Evolutionary conservation across 2,888 invertebrate species (phyloP).

Genomic region (Epistrophe grossulariae): DNA sequence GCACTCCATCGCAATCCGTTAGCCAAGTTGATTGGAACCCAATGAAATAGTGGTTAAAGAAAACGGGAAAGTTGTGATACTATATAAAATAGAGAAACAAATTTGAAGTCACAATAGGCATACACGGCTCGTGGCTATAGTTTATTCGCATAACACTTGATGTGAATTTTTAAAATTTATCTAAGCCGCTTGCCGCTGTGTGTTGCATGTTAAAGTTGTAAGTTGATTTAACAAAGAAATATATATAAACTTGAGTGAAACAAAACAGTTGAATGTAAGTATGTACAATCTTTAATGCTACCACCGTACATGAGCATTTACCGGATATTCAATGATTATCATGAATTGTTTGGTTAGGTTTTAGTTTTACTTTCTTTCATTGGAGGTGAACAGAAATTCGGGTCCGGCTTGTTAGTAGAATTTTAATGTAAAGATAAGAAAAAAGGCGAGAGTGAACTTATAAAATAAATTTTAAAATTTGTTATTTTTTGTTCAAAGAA

Average conservation of each 20-base stretch:
- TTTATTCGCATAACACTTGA: constrained; percentile 53
- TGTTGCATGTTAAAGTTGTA: constrained; percentile 44
- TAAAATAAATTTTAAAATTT: neutral
- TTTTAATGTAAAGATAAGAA: constrained; percentile 40
- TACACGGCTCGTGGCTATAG: constrained; percentile 14
- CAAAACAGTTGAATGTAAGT: too few relatives aligned
- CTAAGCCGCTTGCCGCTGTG: neutral
- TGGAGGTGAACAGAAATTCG: constrained; percentile 4
- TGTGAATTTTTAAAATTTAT: constrained; percentile 63
- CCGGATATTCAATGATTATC: constrained; percentile 41
- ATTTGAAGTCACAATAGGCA: constrained; percentile 34
- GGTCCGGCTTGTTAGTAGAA: constrained; percentile 40
- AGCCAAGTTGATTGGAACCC: constrained; percentile 32
- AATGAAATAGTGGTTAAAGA: constrained; percentile 35
- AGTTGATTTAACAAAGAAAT: constrained; percentile 21
- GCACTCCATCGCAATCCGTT: neutral
- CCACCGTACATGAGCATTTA: constrained; percentile 37
- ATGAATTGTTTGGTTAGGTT: constrained; percentile 6
- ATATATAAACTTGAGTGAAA: constrained; percentile 12
- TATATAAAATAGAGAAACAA: constrained; percentile 8
- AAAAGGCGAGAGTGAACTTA: constrained; percentile 37
- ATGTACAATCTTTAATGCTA: too few relatives aligned
- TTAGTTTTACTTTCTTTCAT: constrained; percentile 59
- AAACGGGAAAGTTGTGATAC: constrained; percentile 57
- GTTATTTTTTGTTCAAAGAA: neutral